These are phyloP conservation scores for Subacronicta megacephala DNA, from an alignment of 2,888 invertebrate species.

Conservation along the genomic window DNA sequence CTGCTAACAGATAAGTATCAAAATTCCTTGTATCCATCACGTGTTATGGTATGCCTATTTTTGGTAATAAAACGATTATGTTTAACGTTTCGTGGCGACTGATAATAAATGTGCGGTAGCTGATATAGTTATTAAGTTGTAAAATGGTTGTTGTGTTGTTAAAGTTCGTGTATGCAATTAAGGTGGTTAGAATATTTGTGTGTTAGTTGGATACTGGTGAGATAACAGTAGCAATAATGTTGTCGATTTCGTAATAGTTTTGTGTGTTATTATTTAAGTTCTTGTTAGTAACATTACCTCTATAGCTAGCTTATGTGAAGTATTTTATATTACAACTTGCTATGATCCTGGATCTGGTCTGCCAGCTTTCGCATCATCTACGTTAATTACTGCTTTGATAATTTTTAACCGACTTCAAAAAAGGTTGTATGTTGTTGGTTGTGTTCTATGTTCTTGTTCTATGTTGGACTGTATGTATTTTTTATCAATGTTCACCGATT, in stretches of 20 bases:
- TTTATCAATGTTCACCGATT: too few species aligned
- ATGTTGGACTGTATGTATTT: too few species aligned
- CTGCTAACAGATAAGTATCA: constrained; percentile 21
- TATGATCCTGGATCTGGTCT: too few species aligned
- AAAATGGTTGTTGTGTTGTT: constrained; percentile 37
- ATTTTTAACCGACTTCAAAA: too few species aligned
- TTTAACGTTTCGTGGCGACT: constrained; percentile 63
- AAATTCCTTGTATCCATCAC: constrained; percentile 22
- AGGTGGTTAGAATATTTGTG: constrained; percentile 28
- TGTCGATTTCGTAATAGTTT: constrained; percentile 28
- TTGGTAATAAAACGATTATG: constrained; percentile 66
- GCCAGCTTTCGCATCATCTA: too few species aligned
- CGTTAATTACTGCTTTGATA: too few species aligned
- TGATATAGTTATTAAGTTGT: constrained; percentile 45
- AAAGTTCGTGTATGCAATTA: constrained; percentile 25
- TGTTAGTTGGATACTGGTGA: constrained; percentile 18
- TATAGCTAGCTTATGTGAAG: neutral
- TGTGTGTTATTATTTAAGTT: constrained; percentile 4
- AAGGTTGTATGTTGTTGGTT: too few species aligned
- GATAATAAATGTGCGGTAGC: constrained; percentile 62
- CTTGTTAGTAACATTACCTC: neutral
- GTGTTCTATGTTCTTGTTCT: too few species aligned
- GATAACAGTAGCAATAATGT: constrained; percentile 28
- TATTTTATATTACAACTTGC: too few species aligned
- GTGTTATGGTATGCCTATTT: constrained; percentile 63